Evolutionary conservation across 2,888 invertebrate species (phyloP), one percentile per base, ranked within the genome.

Genomic region (Sericinus montela): DNA sequence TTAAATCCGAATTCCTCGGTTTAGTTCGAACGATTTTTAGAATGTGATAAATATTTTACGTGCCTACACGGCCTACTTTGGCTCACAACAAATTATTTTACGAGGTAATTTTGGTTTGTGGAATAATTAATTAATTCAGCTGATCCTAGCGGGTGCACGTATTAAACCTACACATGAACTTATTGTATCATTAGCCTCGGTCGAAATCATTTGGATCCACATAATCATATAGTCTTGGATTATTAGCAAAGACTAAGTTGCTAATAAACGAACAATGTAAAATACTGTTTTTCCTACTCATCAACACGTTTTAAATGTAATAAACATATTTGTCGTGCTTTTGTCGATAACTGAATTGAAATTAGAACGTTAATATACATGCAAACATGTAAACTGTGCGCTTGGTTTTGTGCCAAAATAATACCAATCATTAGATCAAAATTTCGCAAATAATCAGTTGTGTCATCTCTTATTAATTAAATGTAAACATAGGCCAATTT

Each of bases 1-100:
- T 81, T 80, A 73, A 72, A 77, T 76, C 69, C 67, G 68, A 72
- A 72, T 74, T 74, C 67, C 65, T 72, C 69, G 65, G 62, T 62
- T 73, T 70, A 65, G 67, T 65, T 75, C 66, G 72, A 73, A 73
- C 70, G 62, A 67, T 67, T 69, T 68, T 60, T 69, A 66, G 68
- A 67, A 72, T 52, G n/a, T 49, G 48, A 56, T 62, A 62, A 63
- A 72, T 57, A 65, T 63, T 62, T 64, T 62, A 54, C 54, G 36
- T 45, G 45, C 40, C 41, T 37, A 40, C 40, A 45, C 49, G 30
- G 40, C 45, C 23, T 10, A 34, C 8, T 15, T 29, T 30, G 29
- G 35, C 34, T 43, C 35, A 40, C 30, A 13, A 19, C 30, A 48
- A 40, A 49, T 40, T 35, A 30, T 45, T 45, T 40, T 30, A 45